Conservation (phyloP, 2,888 invertebrate species). For the Hirtodrosophila alboralis region DNA sequence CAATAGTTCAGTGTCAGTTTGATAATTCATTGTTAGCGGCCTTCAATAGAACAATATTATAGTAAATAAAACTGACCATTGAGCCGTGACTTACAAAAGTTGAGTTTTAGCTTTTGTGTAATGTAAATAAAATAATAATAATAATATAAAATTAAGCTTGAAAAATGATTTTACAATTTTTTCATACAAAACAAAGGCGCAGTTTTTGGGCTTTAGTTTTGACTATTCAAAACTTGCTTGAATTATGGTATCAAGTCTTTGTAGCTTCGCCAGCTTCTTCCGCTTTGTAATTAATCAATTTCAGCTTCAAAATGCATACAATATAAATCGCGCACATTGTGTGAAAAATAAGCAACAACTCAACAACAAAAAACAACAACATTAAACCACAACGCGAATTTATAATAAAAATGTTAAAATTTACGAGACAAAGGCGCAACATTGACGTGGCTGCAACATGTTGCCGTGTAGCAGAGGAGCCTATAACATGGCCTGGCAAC, state of each 20-base stretch:
- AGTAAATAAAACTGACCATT: constrained; percentile 17
- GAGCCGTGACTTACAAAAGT: constrained; percentile 45
- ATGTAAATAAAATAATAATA: constrained; percentile 36
- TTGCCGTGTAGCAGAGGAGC: constrained; percentile 37
- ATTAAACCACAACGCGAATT: constrained; percentile 25
- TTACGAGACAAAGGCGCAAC: constrained; percentile 75
- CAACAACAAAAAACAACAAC: too few relatives aligned
- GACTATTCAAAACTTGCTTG: constrained; percentile 4
- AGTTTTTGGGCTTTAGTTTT: constrained; percentile 2
- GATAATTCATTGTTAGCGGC: constrained; percentile 36
- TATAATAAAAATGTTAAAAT: constrained; percentile 74
- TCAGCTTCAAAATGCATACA: constrained; percentile 64
- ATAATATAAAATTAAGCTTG: constrained; percentile 53
- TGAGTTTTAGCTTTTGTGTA: constrained; percentile 33
- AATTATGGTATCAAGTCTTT: constrained; percentile 7
- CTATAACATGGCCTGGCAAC: constrained; percentile 23
- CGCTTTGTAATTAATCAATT: constrained; percentile 74
- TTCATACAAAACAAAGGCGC: constrained; percentile 16
- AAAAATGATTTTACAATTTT: constrained; percentile 53
- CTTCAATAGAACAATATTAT: constrained; percentile 57
- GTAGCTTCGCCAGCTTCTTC: constrained; percentile 47
- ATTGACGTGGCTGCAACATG: constrained; percentile 68
- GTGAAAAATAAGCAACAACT: constrained; percentile 52
- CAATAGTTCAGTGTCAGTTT: constrained; percentile 59
- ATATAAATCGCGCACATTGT: constrained; percentile 68